Evolutionary conservation across 2,797 vertebrate species (phyloP).

Genomic region (Lepilemur ruficaudatus): DNA sequence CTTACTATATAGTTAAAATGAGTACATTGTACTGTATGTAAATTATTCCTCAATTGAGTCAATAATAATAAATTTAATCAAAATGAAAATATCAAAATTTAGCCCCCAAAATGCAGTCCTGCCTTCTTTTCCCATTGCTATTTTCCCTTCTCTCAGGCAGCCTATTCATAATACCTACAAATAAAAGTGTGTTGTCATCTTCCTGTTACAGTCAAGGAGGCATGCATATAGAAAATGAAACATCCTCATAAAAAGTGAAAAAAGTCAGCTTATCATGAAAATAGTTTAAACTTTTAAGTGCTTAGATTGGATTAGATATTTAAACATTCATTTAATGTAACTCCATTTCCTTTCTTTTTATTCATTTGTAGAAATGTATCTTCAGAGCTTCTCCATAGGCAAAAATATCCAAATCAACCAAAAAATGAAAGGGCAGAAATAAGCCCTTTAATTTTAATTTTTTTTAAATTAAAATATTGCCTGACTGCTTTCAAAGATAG

Average conservation of each 20-base stretch:
- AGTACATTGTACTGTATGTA: neutral
- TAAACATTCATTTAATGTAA: conserved; percentile 17
- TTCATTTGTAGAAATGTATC: neutral
- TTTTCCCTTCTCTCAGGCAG: neutral
- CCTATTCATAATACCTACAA: neutral
- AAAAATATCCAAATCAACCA: conserved; percentile 1
- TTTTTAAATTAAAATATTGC: neutral
- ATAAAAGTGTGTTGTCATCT: neutral
- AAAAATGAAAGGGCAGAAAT: neutral
- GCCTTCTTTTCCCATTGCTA: neutral
- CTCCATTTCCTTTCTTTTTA: neutral
- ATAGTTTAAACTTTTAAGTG: neutral
- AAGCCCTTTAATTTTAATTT: neutral
- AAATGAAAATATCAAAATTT: neutral
- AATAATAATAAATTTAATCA: neutral
- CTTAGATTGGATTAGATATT: neutral
- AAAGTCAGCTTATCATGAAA: neutral
- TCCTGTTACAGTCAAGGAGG: neutral
- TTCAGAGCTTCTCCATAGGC: neutral
- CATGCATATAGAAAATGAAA: neutral
- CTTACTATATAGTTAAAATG: neutral
- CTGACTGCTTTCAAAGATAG: neutral
- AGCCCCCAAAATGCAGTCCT: neutral
- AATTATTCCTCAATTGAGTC: neutral
- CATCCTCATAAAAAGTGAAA: neutral